phyloP scores from a whole-genome alignment of 2,113 vertebrate genomes.

The Cromileptes altivelis region DNA sequence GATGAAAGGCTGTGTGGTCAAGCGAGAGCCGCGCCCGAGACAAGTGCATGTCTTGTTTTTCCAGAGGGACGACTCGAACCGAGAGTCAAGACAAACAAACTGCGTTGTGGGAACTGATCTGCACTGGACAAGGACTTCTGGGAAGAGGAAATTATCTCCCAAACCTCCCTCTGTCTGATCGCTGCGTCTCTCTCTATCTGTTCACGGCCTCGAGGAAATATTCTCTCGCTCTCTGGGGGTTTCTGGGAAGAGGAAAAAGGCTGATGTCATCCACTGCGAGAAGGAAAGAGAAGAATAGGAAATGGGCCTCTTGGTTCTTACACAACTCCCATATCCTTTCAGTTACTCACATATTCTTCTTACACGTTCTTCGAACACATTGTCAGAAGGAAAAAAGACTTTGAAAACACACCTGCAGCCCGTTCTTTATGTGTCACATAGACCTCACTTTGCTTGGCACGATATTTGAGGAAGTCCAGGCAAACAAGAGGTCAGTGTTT shows the following conservation, averaged over 20 bases:
- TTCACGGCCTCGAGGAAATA: conserved; percentile 49
- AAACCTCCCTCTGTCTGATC: conserved; percentile 1
- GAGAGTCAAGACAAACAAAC: conserved; percentile 62
- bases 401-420: conserved; percentile 29
- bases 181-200: conserved; percentile 25
- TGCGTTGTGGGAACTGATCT: conserved; percentile 52
- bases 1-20: background rate
- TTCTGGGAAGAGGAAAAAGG: conserved; percentile 70
- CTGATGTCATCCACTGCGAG: conserved; percentile 68
- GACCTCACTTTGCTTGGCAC: background rate
- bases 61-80: conserved; percentile 8
- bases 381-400: background rate
- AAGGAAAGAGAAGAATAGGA: conserved; percentile 52
- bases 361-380: background rate
- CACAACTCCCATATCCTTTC: conserved; percentile 29
- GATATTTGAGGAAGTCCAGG: background rate
- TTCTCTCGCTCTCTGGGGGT: conserved; percentile 28
- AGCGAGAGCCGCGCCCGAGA: background rate
- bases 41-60: conserved; percentile 23
- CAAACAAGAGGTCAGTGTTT: background rate
- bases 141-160: conserved; percentile 52
- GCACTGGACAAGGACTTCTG: conserved; percentile 28
- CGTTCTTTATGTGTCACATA: background rate
- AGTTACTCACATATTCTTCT: conserved; percentile 11
- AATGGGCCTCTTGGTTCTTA: conserved; percentile 38